Evolutionary conservation across 2,888 invertebrate genomes (phyloP), one percentile per base, ranked within the genome.

Genomic region (Aphodius sticticus): DNA sequence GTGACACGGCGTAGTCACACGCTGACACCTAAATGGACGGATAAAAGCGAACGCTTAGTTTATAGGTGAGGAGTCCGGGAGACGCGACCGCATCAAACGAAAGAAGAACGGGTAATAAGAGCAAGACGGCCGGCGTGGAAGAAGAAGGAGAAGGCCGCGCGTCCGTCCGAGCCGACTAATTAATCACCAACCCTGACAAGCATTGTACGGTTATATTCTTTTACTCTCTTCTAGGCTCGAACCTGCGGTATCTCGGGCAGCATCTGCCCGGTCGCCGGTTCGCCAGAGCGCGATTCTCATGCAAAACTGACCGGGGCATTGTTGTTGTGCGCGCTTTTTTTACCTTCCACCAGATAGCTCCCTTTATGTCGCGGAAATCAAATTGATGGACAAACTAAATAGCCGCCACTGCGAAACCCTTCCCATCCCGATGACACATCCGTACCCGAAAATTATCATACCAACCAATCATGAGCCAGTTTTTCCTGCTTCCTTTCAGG

Each of bases 181-280:
- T 85, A 85, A 85, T 85, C 85, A 85, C 83, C 81, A 82, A 77
- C 81, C 83, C 82, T 85, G 85, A 85, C 85, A 84, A 82, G 84
- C 84, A 85, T 85, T 85, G 85, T 85, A 81, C 81, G 81, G 77
- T 77, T 77, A 70, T 82, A 72, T 69, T 81, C 74, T 74, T 37
- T 71, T 35, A 26, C 71, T 71, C 37, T 74, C 16, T 16, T 71
- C 71, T 16, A 12, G 15, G 16, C 71, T 14, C 71, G 71, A 71
- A 71, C 71, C 35, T 71, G 76, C 69, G 80, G 83, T 82, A 83
- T 84, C 83, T 83, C 79, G 77, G 82, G 79, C 81, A 79, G 81
- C 84, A 84, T 84, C 84, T 84, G 84, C 84, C 26, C 26, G 26
- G 26, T 26, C 26, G 81, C 83, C 76, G 74, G 74, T 75, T 78